Conservation (phyloP, 2,888 invertebrate species). For the Papilio elwesi region DNA sequence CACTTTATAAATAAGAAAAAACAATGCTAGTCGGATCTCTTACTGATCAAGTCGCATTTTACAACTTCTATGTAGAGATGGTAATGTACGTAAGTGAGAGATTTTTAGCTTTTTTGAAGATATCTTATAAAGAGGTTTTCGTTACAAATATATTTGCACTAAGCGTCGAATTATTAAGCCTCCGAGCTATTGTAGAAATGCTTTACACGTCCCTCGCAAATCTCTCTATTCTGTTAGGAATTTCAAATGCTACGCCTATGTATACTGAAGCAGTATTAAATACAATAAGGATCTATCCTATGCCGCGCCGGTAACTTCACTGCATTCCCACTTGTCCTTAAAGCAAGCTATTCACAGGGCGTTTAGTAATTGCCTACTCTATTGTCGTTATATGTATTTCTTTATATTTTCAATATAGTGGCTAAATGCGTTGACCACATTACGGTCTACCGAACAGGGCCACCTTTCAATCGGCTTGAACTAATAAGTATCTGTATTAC, state of each 20-base stretch:
- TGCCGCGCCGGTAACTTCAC: slow-evolving; percentile 33
- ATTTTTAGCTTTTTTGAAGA: background rate
- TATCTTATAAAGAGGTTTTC: background rate
- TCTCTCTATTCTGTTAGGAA: slow-evolving; percentile 40
- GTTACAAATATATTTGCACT: background rate
- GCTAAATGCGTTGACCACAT: too few relatives aligned
- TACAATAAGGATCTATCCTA: slow-evolving; percentile 42
- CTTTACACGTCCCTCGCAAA: slow-evolving; percentile 33
- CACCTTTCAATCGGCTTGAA: too few relatives aligned
- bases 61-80: too few relatives aligned
- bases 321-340: slow-evolving; percentile 43
- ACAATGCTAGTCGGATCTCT: too few relatives aligned
- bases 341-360: slow-evolving; percentile 37
- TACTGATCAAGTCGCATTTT: too few relatives aligned
- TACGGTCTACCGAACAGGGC: too few relatives aligned
- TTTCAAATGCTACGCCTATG: slow-evolving; percentile 37
- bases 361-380: background rate
- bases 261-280: slow-evolving; percentile 40
- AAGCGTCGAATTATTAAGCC: background rate
- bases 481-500: too few relatives aligned
- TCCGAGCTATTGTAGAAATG: slow-evolving; percentile 11
- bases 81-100: too few relatives aligned
- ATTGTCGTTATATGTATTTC: background rate
- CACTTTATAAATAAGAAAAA: too few relatives aligned
- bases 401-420: background rate